These are phyloP conservation scores for Chorisops tibialis DNA, from an alignment of 2,888 invertebrate genomes.

Conservation along the genomic window DNA sequence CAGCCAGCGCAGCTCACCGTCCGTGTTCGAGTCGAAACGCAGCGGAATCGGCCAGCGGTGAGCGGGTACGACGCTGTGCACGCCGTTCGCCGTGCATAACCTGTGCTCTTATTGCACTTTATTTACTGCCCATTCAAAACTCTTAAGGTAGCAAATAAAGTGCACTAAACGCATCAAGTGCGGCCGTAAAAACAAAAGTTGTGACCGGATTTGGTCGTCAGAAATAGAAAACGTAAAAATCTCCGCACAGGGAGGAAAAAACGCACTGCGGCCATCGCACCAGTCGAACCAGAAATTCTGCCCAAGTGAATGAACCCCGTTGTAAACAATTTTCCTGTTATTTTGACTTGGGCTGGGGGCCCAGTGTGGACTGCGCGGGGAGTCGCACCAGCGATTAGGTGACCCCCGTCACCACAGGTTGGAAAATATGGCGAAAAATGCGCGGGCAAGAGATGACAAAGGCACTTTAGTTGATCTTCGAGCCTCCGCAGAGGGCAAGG, in stretches of 20 bases:
- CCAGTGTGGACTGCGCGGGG: slow-evolving; percentile 1
- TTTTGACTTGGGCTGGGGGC: slow-evolving; percentile 18
- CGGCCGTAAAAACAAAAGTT: slow-evolving; percentile 29
- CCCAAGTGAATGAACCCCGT: slow-evolving; percentile 25
- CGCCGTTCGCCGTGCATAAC: too few relatives aligned
- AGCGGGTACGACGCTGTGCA: neutral
- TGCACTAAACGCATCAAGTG: slow-evolving; percentile 18
- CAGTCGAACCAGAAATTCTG: slow-evolving; percentile 28
- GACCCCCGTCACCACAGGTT: neutral
- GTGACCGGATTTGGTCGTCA: slow-evolving; percentile 30
- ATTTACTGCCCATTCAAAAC: too few relatives aligned
- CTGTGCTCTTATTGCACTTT: too few relatives aligned
- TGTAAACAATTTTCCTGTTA: slow-evolving; percentile 33
- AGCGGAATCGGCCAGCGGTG: neutral
- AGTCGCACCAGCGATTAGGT: neutral
- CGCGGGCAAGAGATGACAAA: too few relatives aligned
- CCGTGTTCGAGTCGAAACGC: neutral
- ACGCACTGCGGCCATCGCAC: slow-evolving; percentile 15
- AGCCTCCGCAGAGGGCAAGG: too few relatives aligned
- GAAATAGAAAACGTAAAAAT: slow-evolving; percentile 27
- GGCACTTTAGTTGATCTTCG: too few relatives aligned
- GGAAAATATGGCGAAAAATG: slow-evolving; percentile 11
- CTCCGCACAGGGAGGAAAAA: slow-evolving; percentile 14
- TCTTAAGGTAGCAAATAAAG: neutral
- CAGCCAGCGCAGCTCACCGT: neutral